Base-by-base conservation (phyloP, 1,140 invertebrate species). In the Drosophila nigromelanica region DNA sequence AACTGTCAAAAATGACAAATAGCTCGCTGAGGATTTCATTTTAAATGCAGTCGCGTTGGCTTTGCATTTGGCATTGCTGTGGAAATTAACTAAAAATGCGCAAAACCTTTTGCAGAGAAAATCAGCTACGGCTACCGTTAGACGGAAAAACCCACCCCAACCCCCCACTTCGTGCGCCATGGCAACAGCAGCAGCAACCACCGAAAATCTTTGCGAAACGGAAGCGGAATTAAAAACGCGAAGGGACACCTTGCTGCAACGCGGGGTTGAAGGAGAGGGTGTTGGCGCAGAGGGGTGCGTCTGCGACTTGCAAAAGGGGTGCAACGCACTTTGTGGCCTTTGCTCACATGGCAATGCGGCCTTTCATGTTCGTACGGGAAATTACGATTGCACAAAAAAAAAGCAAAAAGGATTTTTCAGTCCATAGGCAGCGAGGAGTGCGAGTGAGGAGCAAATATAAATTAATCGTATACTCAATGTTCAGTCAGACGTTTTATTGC, bases 1-100 rank as follows among this genome's bases (percentile, higher is more conserved):
- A 79, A 79, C 83, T 87, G 83, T 87, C 83, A 89, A 72, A 89
- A 83, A 87, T 87, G 83, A 87, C 83, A 87, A 87, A 87, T 89
- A 62, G 83, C 62, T 66, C 83, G 73, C 61, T 50, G 68, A 77
- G 83, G 83, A 87, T 87, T 87, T 89, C 64, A 87, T 87, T 87
- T 87, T 54, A 66, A 85, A 85, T 85, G 81, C 81, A 85, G 52
- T 64, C n/a, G 63, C 40, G 51, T 62, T 27, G 40, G 24, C 30
- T 33, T 78, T 63, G 18, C 18, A 18, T 18, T 18, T 18, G 18
- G 66, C 67, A 67, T 48, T 83, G 82, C 83, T 79, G 69, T 89
- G 67, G 64, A 87, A 86, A 87, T 79, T 67, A 87, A 78, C 75
- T 85, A 82, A 75, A 73, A 73, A 64, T 60, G 64, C 56, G 63